Conservation (phyloP, 2,797 vertebrate species). For the Otus scops region DNA sequence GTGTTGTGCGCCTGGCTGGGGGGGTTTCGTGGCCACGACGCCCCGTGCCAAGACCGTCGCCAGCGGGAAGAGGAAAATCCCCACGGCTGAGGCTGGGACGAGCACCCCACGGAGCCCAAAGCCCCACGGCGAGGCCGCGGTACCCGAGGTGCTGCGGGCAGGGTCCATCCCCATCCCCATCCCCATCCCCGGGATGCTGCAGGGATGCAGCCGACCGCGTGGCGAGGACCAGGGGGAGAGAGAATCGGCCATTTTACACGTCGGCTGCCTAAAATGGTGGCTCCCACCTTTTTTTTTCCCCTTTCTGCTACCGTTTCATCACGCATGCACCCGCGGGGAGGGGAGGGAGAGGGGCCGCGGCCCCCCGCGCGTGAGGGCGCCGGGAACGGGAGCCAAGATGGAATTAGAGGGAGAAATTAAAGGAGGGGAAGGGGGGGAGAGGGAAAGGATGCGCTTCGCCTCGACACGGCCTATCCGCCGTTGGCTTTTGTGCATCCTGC, state of each 20-base stretch:
- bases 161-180: background rate
- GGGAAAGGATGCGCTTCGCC: slow-evolving; percentile 43
- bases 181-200: background rate
- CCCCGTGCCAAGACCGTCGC: rapidly evolving
- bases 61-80: rapidly evolving
- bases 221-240: background rate
- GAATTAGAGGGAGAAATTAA: slow-evolving; percentile 66
- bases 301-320: background rate
- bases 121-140: rapidly evolving
- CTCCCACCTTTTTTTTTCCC: background rate
- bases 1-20: rapidly evolving
- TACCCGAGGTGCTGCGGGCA: rapidly evolving
- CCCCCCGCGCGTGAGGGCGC: slow-evolving; percentile 22
- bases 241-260: slow-evolving; percentile 67
- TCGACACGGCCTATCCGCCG: background rate
- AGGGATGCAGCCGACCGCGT: background rate
- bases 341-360: background rate
- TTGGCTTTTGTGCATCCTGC: slow-evolving; percentile 33
- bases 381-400: slow-evolving; percentile 60
- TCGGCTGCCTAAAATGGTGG: slow-evolving; percentile 74
- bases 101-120: rapidly evolving
- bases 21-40: rapidly evolving
- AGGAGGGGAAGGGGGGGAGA: background rate
- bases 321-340: background rate
- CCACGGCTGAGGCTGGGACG: rapidly evolving